Evolutionary conservation across 2,888 invertebrate species (phyloP).

Genomic region (Oligia fasciuncula): DNA sequence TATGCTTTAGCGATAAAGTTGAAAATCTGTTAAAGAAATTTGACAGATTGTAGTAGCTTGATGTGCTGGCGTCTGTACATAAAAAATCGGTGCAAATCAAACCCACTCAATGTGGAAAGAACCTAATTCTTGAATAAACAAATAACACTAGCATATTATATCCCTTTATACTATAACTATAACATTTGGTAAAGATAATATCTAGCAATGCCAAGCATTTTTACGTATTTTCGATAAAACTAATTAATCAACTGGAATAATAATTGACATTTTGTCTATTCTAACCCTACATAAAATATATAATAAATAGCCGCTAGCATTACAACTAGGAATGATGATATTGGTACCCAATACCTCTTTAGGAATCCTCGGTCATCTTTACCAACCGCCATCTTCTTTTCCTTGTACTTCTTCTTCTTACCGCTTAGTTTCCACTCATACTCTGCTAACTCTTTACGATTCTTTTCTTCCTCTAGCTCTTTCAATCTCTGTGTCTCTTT

Average conservation of each 20-base stretch:
- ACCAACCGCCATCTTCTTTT: slow-evolving; percentile 84
- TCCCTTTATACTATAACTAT: not conserved
- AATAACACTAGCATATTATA: slow-evolving; percentile 7
- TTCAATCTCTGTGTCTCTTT: slow-evolving; percentile 90
- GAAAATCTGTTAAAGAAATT: no score
- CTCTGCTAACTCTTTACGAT: slow-evolving; percentile 93
- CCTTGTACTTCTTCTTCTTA: slow-evolving; percentile 90
- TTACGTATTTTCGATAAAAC: slow-evolving; percentile 27
- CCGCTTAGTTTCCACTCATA: slow-evolving; percentile 94
- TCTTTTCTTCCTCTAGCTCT: slow-evolving; percentile 91
- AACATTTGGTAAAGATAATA: slow-evolving; percentile 24
- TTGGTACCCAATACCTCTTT: slow-evolving; percentile 85
- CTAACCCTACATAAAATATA: slow-evolving; percentile 63
- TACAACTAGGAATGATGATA: slow-evolving; percentile 75
- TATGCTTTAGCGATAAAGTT: no score
- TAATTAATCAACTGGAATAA: slow-evolving; percentile 16
- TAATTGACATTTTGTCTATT: slow-evolving; percentile 42
- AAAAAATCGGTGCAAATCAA: slow-evolving; percentile 10
- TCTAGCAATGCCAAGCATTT: slow-evolving; percentile 37
- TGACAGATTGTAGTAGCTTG: no score
- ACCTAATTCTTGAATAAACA: slow-evolving; percentile 3
- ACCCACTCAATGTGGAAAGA: not conserved
- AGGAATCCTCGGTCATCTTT: slow-evolving; percentile 84
- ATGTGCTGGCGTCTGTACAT: not conserved
- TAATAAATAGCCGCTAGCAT: slow-evolving; percentile 74